Conservation (phyloP, 2,113 vertebrate genomes). For the Manacus vitellinus region DNA sequence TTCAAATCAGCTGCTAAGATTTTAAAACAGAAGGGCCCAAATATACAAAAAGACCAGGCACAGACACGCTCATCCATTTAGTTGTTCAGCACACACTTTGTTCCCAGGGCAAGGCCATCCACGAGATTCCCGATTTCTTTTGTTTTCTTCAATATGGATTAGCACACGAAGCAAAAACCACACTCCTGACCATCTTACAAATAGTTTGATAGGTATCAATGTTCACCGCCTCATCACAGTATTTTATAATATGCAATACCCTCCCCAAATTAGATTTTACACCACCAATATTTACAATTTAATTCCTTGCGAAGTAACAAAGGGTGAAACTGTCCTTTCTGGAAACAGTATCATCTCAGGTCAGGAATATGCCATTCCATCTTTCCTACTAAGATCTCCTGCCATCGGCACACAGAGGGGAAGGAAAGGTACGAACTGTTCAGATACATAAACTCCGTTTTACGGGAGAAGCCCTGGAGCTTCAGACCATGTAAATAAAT, state of each 20-base stretch:
- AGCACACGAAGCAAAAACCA: neutral
- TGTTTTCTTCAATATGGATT: neutral
- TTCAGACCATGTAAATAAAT: neutral
- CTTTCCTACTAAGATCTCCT: neutral
- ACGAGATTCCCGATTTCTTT: neutral
- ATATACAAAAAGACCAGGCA: neutral
- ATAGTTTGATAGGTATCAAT: neutral
- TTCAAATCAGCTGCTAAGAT: neutral
- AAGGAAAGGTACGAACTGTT: neutral
- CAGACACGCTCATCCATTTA: rapidly evolving
- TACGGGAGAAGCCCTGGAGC: neutral
- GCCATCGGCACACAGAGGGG: neutral
- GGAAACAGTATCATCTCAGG: neutral
- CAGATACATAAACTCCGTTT: neutral
- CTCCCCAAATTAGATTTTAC: neutral
- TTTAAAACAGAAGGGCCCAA: neutral
- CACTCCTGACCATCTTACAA: neutral
- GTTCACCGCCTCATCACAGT: rapidly evolving
- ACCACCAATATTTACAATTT: neutral
- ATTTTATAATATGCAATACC: neutral
- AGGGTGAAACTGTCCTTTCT: neutral
- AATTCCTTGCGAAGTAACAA: neutral
- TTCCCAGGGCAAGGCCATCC: neutral
- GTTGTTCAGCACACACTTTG: neutral
- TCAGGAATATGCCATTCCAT: neutral